These are phyloP conservation scores for Anguilla megastoma DNA, from an alignment of 2,797 vertebrate species.

Conservation along the genomic window DNA sequence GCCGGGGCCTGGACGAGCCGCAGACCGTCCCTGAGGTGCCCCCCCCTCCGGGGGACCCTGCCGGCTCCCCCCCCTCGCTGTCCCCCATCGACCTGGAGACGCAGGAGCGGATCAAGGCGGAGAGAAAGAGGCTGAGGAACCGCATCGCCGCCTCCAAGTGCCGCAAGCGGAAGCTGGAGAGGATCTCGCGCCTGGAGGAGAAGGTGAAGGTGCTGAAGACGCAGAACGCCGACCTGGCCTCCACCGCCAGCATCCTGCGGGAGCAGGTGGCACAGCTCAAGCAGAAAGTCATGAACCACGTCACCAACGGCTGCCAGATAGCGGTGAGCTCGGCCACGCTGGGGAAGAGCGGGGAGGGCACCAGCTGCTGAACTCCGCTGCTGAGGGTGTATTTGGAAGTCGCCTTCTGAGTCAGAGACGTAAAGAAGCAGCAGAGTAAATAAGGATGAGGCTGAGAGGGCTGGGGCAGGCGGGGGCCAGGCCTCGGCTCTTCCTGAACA, in stretches of 20 bases:
- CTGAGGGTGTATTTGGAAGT: conserved; percentile 27
- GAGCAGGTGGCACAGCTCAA: conserved; percentile 86
- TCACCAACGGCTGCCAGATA: conserved; percentile 84
- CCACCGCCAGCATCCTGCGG: conserved; percentile 80
- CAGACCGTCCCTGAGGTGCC: conserved; percentile 84
- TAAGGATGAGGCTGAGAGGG: background rate
- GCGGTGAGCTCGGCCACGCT: conserved; percentile 57
- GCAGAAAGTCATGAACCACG: conserved; percentile 86
- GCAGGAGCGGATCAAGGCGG: conserved; percentile 84
- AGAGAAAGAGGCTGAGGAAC: conserved; percentile 85
- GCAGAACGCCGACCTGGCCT: conserved; percentile 84
- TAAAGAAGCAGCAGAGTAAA: conserved; percentile 20
- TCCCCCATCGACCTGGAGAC: conserved; percentile 84
- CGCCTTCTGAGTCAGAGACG: conserved; percentile 27
- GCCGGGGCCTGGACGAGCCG: conserved; percentile 74
- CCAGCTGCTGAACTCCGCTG: conserved; percentile 67
- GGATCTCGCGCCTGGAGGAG: conserved; percentile 84
- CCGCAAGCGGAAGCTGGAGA: conserved; percentile 84
- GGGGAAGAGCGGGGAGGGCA: conserved; percentile 62
- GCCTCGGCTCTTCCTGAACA: conserved; percentile 27
- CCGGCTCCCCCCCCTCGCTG: conserved; percentile 69
- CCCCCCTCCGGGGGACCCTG: conserved; percentile 64
- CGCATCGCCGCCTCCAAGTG: conserved; percentile 89
- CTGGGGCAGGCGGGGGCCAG: conserved; percentile 18
- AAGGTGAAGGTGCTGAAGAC: conserved; percentile 85